phyloP scores from a whole-genome alignment of 2,113 vertebrate genomes.

The Nothocercus julius region DNA sequence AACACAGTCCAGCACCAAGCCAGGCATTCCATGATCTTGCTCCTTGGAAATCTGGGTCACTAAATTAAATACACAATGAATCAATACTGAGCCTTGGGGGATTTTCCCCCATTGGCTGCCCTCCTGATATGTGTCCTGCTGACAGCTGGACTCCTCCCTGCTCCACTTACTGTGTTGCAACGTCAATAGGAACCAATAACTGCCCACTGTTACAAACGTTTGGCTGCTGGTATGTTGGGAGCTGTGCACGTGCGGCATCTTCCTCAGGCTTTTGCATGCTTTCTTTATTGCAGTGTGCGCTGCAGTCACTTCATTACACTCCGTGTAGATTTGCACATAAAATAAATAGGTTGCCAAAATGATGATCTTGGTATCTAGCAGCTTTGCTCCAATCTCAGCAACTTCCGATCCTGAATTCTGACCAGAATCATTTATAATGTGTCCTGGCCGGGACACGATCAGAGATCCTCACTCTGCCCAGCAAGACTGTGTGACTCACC shows the following conservation, averaged over 20 bases:
- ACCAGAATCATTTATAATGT: not conserved
- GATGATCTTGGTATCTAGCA: not conserved
- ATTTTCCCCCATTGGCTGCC: conserved; percentile 53
- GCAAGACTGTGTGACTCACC: not conserved
- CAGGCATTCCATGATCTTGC: not conserved
- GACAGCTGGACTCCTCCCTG: not conserved
- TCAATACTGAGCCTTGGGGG: conserved; percentile 51
- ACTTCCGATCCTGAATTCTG: not conserved
- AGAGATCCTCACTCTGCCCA: not conserved
- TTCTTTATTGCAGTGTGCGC: not conserved
- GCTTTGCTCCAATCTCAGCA: not conserved
- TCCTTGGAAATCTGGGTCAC: conserved; percentile 53
- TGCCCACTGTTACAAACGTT: not conserved
- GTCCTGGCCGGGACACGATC: not conserved
- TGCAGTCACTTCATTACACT: not conserved
- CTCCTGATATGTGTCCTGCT: not conserved
- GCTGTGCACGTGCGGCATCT: fast-evolving
- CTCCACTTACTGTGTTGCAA: conserved; percentile 39
- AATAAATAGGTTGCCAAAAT: not conserved
- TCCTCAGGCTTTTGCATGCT: not conserved
- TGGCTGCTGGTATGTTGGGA: not conserved
- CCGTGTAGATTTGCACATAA: not conserved
- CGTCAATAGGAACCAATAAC: conserved; percentile 8
- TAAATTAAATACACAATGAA: conserved; percentile 65
- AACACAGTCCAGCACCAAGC: not conserved